Base-by-base conservation (phyloP, 2,113 vertebrate genomes). In the Podilymbus podiceps region DNA sequence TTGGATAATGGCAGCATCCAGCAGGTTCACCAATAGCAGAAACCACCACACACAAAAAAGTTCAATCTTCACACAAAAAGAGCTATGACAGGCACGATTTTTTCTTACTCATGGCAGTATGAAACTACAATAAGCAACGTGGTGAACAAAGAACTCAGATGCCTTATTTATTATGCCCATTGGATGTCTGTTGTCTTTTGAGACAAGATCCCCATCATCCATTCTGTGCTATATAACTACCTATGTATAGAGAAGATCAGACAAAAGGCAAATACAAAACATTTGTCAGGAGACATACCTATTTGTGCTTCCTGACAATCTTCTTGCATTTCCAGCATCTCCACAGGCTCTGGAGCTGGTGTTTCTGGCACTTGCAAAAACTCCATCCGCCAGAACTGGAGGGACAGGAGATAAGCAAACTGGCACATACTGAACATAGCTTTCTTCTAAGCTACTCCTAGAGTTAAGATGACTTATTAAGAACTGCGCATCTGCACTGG, bases 331-430 rank as follows among this genome's bases (percentile, higher is more conserved):
- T 99, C 99, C 2, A 98, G 96, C 58, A 97, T 97, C 96, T 99
- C 99, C 3, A 97, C 95, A 5, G 99, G 98, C 94, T 99, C 98
- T 9, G 99, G 99, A 94, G 99, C 99, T 63, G 99, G 99, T 30
- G 99, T 99, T 98, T 99, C 99, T 66, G 99, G 99, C 90, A 99
- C 99, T 97, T 99, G 99, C 78, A 99, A 98, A 95, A 99, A 99
- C 95, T 99, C 99, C 99, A 99, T 99, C 87, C 99, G 99, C 99
- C 99, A 99, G 96, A 99, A 99, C 99, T 99, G 63, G 40, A 83
- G 23, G 38, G 59, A 96, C 15, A 89, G 25, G 16, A 15, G 7
- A 88, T 30, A 92, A 87, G 55, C 12, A 63, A 68, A 87, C 40
- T 25, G 44, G 46, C 30, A 50, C 2, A 5, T 7, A 74, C 4